These are phyloP conservation scores for Phoenicopterus ruber DNA, from an alignment of 2,113 vertebrate genomes.

Conservation along the genomic window DNA sequence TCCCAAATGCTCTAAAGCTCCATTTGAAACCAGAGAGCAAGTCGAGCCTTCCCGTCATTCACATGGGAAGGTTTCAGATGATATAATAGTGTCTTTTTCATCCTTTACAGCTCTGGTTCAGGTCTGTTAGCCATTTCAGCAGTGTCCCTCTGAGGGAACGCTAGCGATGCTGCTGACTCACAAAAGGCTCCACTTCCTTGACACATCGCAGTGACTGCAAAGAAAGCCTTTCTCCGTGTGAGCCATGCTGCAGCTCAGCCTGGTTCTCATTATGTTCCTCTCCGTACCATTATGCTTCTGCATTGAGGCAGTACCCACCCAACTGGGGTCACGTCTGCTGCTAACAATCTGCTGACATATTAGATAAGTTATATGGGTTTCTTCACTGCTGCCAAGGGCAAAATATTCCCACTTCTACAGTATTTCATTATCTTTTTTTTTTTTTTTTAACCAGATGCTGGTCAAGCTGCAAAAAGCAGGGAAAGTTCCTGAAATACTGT, in stretches of 20 bases:
- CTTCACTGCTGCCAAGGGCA: conserved; percentile 35
- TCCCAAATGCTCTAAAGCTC: background rate
- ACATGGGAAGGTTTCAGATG: background rate
- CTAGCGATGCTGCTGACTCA: background rate
- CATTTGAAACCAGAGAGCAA: background rate
- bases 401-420: conserved; percentile 22
- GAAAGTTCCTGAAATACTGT: background rate
- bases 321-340: conserved; percentile 35
- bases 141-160: background rate
- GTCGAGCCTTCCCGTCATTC: background rate
- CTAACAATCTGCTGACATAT: conserved; percentile 54
- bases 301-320: conserved; percentile 6
- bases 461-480: background rate
- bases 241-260: conserved; percentile 10
- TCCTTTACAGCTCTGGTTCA: background rate
- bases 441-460: background rate
- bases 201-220: conserved; percentile 16
- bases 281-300: background rate
- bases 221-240: conserved; percentile 10
- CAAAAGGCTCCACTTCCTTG: conserved; percentile 49
- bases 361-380: conserved; percentile 42
- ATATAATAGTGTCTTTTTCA: background rate
- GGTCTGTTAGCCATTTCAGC: conserved; percentile 37
- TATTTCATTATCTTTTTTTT: background rate
- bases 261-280: conserved; percentile 46